Percentiles rank a stretch among this genome's conserved stretches.
These are phyloP conservation scores for Ailurus styani DNA, from an alignment of 2,113 vertebrate species.

Conservation along the genomic window DNA sequence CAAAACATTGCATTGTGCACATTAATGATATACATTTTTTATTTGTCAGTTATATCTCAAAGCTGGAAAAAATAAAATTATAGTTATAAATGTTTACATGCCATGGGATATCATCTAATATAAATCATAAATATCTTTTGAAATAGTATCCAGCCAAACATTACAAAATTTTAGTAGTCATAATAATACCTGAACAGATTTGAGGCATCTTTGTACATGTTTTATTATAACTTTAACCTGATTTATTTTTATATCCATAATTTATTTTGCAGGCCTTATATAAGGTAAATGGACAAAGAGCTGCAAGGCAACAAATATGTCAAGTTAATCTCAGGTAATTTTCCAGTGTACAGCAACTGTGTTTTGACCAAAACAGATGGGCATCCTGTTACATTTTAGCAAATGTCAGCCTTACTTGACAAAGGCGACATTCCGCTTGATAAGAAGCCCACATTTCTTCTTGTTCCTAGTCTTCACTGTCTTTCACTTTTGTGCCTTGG, in stretches of 20 bases:
- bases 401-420: constrained; percentile 37
- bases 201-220: background rate
- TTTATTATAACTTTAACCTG: background rate
- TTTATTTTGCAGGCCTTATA: background rate
- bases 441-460: constrained; percentile 5
- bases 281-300: background rate
- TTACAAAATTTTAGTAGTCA: background rate
- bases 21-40: background rate
- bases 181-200: background rate
- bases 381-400: background rate
- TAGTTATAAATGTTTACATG: background rate
- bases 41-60: background rate
- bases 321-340: constrained; percentile 26
- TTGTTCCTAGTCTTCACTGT: background rate
- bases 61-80: background rate
- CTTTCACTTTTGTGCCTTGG: constrained; percentile 11
- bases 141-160: background rate
- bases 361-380: constrained; percentile 40
- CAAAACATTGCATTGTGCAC: background rate
- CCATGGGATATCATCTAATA: background rate
- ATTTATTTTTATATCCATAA: background rate
- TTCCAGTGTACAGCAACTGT: background rate
- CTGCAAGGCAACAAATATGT: background rate
- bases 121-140: background rate
- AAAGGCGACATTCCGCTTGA: background rate